Evolutionary conservation across 2,113 vertebrate genomes (phyloP), one percentile per base, ranked within the genome.

Genomic region (Myiopsitta monachus): DNA sequence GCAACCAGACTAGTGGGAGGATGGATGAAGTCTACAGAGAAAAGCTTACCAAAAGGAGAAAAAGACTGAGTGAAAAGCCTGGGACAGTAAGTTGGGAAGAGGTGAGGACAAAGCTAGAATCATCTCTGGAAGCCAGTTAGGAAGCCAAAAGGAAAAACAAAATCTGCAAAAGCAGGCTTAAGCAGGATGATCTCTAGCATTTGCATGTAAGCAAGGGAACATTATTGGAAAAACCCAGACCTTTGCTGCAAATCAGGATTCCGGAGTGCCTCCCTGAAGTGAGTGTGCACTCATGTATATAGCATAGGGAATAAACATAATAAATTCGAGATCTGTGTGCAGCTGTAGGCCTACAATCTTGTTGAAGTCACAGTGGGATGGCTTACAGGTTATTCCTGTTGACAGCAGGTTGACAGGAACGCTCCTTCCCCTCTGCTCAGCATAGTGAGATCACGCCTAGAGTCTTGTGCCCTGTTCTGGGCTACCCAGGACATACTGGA

Each of bases 351-450:
- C 73, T 73, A 36, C 2, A 5, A 1, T 15, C 39, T 55, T 63
- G 27, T 10, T 67, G 47, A 54, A 49, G 46, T 51, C 18, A 49
- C 0, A 0, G 36, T 82, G 49, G 33, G 23, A 62, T n/a, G 24
- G 23, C 31, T 59, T 47, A 17, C 21, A 33, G 80, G 19, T n/a
- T 46, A 19, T 62, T 91, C 51, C 33, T 86, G 26, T 54, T 52
- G 27, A n/a, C 43, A 68, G 21, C n/a, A 55, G n/a, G 8, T 8
- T 41, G 22, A 61, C 0, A 0, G 38, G 89, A 5, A 13, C 7
- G 9, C 4, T 41, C 3, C 3, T 85, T 62, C 7, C 6, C 21
- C 28, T 73, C 54, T 51, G 19, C 17, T 49, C 49, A 38, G 59
- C 39, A 38, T 76, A 62, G 6, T n/a, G 66, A 63, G 46, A 38